Percentiles rank a stretch among this genome's conserved stretches.
Evolutionary conservation across 2,113 vertebrate species (phyloP).

Genomic region (Ammodytes dubius): DNA sequence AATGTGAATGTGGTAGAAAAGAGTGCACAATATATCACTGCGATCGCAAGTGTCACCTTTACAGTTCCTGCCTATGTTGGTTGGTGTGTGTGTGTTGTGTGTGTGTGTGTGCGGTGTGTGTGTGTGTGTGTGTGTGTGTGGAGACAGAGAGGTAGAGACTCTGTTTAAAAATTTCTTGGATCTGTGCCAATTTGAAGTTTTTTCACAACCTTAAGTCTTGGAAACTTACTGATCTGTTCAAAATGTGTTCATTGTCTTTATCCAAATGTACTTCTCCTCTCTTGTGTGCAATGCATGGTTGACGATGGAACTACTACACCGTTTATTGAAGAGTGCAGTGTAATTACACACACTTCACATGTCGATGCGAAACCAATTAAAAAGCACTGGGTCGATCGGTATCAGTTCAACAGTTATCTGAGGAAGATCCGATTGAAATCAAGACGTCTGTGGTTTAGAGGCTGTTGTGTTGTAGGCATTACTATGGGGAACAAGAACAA

Average conservation of each 20-base stretch:
- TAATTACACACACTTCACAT: neutral
- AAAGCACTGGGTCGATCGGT: neutral
- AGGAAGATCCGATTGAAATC: neutral
- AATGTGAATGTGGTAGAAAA: conserved; percentile 24
- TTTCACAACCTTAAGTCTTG: neutral
- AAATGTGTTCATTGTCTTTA: neutral
- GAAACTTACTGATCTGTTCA: neutral
- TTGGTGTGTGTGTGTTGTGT: neutral
- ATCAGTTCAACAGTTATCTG: neutral
- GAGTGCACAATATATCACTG: conserved; percentile 28
- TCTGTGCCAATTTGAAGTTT: conserved; percentile 25
- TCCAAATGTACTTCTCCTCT: neutral
- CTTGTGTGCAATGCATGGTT: neutral
- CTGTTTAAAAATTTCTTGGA: conserved; percentile 19
- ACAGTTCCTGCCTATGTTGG: conserved; percentile 3
- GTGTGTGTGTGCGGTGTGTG: conserved; percentile 5
- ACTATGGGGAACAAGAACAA: neutral
- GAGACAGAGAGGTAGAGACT: neutral
- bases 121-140: neutral
- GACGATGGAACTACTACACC: neutral
- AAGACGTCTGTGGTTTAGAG: neutral
- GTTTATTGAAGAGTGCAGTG: neutral
- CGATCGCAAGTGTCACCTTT: conserved; percentile 17
- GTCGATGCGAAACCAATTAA: neutral
- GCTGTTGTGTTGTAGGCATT: neutral